phyloP scores from a whole-genome alignment of 2,888 invertebrate genomes.

The Drosophila longiperda region DNA sequence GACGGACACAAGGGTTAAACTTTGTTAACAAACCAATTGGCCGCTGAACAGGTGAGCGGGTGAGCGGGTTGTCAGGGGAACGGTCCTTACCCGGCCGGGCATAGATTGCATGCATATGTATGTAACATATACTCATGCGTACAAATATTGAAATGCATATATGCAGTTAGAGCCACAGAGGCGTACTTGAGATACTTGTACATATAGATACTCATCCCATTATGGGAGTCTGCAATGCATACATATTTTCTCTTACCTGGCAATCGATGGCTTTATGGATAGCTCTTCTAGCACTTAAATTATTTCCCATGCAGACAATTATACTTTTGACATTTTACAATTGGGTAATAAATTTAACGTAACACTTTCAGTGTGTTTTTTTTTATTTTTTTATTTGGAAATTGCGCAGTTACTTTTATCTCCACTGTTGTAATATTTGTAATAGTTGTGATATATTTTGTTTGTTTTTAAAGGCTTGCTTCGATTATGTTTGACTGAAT shows the following conservation, averaged over 20 bases:
- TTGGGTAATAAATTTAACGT: background rate
- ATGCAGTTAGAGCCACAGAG: slow-evolving; percentile 4
- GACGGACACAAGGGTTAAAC: slow-evolving; percentile 2
- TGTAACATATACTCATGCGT: background rate
- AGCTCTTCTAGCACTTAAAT: slow-evolving; percentile 27
- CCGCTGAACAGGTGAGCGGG: slow-evolving; percentile 24
- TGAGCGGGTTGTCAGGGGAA: slow-evolving; percentile 42
- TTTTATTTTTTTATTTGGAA: background rate
- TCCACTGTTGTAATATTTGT: background rate
- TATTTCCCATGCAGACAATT: slow-evolving; percentile 64
- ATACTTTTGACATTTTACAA: slow-evolving; percentile 6
- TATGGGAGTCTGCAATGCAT: background rate
- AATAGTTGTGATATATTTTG: background rate
- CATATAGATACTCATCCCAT: background rate
- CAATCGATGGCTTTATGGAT: slow-evolving; percentile 40
- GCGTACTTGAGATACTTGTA: slow-evolving; percentile 1
- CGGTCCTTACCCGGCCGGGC: slow-evolving; percentile 6
- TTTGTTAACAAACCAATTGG: background rate
- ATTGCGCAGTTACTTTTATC: slow-evolving; percentile 14
- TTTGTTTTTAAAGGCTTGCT: background rate
- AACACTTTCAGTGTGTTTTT: background rate
- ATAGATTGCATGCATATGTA: slow-evolving; percentile 7
- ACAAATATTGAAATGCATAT: background rate
- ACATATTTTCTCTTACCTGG: slow-evolving; percentile 52
- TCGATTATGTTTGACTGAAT: background rate